Evolutionary conservation across 2,797 vertebrate species (phyloP), one percentile per base, ranked within the genome.

Genomic region (Myotis findleyi): DNA sequence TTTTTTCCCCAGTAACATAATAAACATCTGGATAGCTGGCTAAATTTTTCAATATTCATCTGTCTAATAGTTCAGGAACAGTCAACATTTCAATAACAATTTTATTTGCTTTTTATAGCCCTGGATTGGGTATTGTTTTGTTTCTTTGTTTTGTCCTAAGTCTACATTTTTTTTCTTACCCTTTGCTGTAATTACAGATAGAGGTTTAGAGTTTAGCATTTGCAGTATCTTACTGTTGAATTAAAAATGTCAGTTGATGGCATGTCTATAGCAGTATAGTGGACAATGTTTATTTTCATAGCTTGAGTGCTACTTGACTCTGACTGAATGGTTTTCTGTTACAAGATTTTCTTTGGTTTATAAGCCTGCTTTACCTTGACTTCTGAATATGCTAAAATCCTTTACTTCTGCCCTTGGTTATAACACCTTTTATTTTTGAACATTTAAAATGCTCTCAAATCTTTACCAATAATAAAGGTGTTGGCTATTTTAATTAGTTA

Each of bases 341-440:
- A 66, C 4, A 41, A 89, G 92, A 90, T 81, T 97, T 93, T 95
- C 69, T 89, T 95, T 94, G 41, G 75, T 93, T 66, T 75, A 41
- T 89, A 89, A 86, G 53, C 66, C 84, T 97, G 18, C 75, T 97
- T 97, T 96, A 96, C 83, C 16, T 90, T 95, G 83, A 47, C 76
- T 95, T 97, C 89, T 88, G 73, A 95, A 87, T 95, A 62, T 59
- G 44, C 92, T 94, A 59, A 41, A 8, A 87, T 73, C 66, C 72
- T 97, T 97, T 68, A 93, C 92, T 96, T 97, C 73, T 97, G 38
- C n/a, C 33, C 84, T 97, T 95, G 94, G 17, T 91, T 96, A 85
- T 97, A 81, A 59, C 6, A 77, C 71, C 0, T 23, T 83, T 98
- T 96, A 96, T 66, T 92, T 94, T 73, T 91, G 82, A 71, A 71